Conservation (phyloP, 1,140 invertebrate genomes). For the Dreissena polymorpha region DNA sequence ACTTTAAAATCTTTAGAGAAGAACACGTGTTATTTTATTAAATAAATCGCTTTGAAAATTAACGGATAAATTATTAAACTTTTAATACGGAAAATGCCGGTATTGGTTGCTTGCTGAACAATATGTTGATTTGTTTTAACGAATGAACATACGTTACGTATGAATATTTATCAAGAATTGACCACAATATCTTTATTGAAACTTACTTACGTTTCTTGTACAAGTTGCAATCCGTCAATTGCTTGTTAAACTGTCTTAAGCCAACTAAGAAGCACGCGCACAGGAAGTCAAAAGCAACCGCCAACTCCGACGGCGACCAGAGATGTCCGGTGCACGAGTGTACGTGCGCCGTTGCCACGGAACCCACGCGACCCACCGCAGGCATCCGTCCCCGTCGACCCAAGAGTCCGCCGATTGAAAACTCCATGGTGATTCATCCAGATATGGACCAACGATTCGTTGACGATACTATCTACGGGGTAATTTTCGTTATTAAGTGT, state of each 20-base stretch:
- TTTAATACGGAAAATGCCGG: too few relatives aligned
- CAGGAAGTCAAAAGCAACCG: neutral
- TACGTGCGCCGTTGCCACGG: neutral
- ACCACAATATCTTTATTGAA: neutral
- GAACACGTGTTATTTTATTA: too few relatives aligned
- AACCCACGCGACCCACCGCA: neutral
- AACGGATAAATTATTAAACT: too few relatives aligned
- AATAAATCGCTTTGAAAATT: too few relatives aligned
- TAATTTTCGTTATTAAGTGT: slow-evolving; percentile 10
- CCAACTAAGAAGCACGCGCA: neutral
- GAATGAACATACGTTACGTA: too few relatives aligned
- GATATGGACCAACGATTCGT: slow-evolving; percentile 6
- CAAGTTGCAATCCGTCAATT: neutral
- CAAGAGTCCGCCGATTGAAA: neutral
- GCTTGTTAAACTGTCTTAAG: neutral
- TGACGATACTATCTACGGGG: slow-evolving; percentile 27
- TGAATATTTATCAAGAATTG: too few relatives aligned
- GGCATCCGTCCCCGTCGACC: neutral
- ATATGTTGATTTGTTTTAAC: too few relatives aligned
- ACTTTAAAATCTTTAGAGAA: too few relatives aligned
- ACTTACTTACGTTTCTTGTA: neutral
- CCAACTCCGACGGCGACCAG: neutral
- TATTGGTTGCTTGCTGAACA: too few relatives aligned
- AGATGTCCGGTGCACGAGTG: neutral
- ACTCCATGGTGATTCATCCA: slow-evolving; percentile 28